These are phyloP conservation scores for Erebia aethiops DNA, from an alignment of 2,888 invertebrate species.

Conservation along the genomic window DNA sequence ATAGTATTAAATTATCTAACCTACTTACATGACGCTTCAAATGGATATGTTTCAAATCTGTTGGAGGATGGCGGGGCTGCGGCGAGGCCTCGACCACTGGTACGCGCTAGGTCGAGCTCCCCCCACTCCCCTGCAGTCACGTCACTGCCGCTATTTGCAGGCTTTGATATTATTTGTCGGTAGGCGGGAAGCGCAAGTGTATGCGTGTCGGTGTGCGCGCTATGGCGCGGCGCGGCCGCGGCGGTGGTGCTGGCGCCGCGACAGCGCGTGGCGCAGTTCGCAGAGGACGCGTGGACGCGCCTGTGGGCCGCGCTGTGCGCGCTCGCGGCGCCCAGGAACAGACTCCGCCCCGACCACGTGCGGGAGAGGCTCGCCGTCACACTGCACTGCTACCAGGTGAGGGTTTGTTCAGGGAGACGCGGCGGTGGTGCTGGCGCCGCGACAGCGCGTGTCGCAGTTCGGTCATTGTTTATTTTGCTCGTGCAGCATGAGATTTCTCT, in stretches of 20 bases:
- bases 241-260: conserved; percentile 93
- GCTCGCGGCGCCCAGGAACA: conserved; percentile 75
- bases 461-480: too few relatives aligned
- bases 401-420: too few relatives aligned
- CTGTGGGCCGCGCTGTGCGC: conserved; percentile 88
- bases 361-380: conserved; percentile 91
- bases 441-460: conserved; percentile 82
- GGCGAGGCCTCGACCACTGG: too few relatives aligned
- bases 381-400: conserved; percentile 90
- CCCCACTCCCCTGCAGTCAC: too few relatives aligned
- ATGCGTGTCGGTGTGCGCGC: conserved; percentile 86
- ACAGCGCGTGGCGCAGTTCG: conserved; percentile 91
- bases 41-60: too few relatives aligned
- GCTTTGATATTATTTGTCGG: not conserved
- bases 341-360: conserved; percentile 87
- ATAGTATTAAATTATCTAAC: too few relatives aligned
- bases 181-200: conserved; percentile 56
- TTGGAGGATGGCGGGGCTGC: too few relatives aligned
- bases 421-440: conserved; percentile 74
- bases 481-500: too few relatives aligned
- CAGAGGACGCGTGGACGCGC: conserved; percentile 92
- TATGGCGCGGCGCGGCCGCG: conserved; percentile 87
- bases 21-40: too few relatives aligned
- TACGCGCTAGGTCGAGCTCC: too few relatives aligned
- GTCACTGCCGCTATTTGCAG: too few relatives aligned